phyloP scores from a whole-genome alignment of 2,797 vertebrate genomes.

The Balearica regulorum region DNA sequence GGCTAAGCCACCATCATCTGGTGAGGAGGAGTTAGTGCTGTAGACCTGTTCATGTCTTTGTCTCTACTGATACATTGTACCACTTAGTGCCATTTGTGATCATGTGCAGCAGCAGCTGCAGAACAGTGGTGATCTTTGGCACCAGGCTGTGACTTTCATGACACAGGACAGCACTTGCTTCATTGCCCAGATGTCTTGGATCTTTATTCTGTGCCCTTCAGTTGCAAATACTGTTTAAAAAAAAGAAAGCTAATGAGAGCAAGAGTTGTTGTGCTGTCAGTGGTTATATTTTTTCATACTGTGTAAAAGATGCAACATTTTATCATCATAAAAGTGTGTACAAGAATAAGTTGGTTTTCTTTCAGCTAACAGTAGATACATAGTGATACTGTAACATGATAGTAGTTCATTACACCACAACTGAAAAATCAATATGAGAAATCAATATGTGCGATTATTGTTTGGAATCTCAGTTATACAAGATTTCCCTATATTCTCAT shows the following conservation, averaged over 20 bases:
- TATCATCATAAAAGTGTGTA: neutral
- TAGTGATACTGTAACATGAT: neutral
- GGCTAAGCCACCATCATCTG: neutral
- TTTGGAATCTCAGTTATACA: neutral
- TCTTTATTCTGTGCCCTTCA: neutral
- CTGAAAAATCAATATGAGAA: neutral
- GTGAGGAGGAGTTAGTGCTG: neutral
- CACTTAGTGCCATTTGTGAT: neutral
- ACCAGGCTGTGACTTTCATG: constrained; percentile 17
- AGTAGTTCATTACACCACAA: neutral
- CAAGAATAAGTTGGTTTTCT: neutral
- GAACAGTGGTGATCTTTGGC: constrained; percentile 8
- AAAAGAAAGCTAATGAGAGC: neutral
- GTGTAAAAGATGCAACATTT: neutral
- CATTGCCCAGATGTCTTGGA: constrained; percentile 11
- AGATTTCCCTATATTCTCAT: neutral
- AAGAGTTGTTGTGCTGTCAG: neutral
- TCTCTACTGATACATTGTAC: neutral
- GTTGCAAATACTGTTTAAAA: neutral
- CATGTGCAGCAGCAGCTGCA: neutral
- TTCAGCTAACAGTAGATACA: neutral
- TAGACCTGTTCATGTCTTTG: neutral
- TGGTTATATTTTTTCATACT: neutral
- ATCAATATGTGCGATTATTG: neutral
- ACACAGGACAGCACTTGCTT: constrained; percentile 5